phyloP scores from a whole-genome alignment of 2,797 vertebrate genomes.

The Falco columbarius region DNA sequence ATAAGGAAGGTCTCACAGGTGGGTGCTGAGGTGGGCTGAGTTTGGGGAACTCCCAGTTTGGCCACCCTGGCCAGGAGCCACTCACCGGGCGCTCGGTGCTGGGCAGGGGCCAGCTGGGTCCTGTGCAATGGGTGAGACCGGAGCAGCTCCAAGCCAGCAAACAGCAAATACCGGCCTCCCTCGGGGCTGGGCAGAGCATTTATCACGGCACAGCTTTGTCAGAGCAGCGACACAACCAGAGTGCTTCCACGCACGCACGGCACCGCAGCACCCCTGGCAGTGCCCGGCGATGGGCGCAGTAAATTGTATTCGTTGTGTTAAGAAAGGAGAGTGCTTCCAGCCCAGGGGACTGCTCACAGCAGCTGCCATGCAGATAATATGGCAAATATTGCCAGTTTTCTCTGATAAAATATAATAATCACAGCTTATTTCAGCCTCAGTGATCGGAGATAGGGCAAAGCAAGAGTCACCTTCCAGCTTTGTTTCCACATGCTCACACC shows the following conservation, averaged over 20 bases:
- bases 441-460: neutral
- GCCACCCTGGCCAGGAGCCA: accelerated
- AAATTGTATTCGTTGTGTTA: neutral
- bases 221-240: accelerated
- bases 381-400: neutral
- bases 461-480: neutral
- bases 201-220: accelerated
- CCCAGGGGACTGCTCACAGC: neutral
- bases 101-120: neutral
- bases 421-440: neutral
- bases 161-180: neutral
- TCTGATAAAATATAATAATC: neutral
- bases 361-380: neutral
- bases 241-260: accelerated
- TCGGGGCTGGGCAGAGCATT: neutral
- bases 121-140: neutral
- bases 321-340: neutral
- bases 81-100: accelerated
- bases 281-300: accelerated
- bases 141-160: neutral
- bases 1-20: neutral
- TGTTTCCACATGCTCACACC: neutral
- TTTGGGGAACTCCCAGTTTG: neutral
- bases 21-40: neutral
- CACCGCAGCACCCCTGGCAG: neutral